These are phyloP conservation scores for Agonum fuliginosum DNA, from an alignment of 2,888 invertebrate genomes.

Conservation along the genomic window DNA sequence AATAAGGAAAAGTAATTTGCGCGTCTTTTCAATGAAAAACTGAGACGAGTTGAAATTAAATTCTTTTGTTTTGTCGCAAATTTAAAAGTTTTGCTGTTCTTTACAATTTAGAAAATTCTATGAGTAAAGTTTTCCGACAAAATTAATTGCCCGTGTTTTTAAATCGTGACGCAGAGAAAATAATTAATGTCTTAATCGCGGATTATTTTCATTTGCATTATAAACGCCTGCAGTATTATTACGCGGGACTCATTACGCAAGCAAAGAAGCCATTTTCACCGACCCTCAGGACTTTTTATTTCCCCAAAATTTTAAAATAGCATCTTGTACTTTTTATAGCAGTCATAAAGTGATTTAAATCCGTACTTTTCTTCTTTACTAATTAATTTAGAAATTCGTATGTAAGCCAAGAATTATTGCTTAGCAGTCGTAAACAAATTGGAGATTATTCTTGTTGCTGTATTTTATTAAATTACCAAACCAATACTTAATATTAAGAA, in stretches of 20 bases:
- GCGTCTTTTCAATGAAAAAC: constrained; percentile 52
- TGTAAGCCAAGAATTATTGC: no score
- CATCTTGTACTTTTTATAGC: neutral
- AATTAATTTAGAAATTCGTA: no score
- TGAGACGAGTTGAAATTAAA: constrained; percentile 56
- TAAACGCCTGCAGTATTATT: constrained; percentile 21
- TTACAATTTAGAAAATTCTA: constrained; percentile 50
- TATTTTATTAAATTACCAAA: no score
- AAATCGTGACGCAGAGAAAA: constrained; percentile 21
- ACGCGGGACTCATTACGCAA: neutral
- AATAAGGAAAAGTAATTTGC: constrained; percentile 59
- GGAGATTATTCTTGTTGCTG: no score
- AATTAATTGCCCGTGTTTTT: constrained; percentile 50
- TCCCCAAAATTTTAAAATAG: constrained; percentile 13
- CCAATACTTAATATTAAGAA: no score
- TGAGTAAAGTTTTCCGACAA: constrained; percentile 30
- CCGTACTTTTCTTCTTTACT: neutral
- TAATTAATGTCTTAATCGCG: constrained; percentile 43
- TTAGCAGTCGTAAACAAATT: no score
- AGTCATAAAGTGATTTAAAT: neutral
- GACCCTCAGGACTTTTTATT: neutral
- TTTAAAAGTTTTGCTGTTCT: constrained; percentile 54
- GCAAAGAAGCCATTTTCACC: no score
- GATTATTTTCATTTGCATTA: constrained; percentile 36
- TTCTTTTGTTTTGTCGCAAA: constrained; percentile 56